Evolutionary conservation across 2,113 vertebrate species (phyloP).

Genomic region (Chaenocephalus aceratus): DNA sequence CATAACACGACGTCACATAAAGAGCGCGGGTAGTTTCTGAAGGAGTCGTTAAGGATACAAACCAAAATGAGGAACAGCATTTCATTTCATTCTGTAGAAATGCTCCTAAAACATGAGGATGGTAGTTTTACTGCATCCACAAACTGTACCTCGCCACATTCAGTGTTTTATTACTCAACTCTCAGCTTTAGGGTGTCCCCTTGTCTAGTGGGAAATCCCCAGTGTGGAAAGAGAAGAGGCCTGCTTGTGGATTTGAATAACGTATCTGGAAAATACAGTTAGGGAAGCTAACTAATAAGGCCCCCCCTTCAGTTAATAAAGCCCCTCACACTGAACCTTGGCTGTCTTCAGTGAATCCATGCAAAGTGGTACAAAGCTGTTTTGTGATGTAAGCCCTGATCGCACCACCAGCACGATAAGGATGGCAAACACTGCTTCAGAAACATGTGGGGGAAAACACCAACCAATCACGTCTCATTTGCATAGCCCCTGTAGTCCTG

Average conservation of each 20-base stretch:
- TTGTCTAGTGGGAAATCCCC: background rate
- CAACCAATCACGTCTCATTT: background rate
- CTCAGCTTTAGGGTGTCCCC: no score
- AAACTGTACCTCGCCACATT: background rate
- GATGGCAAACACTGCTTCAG: background rate
- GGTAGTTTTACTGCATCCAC: background rate
- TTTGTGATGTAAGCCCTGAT: background rate
- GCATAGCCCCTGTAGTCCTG: background rate
- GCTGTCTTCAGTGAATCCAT: no score
- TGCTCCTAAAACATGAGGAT: background rate
- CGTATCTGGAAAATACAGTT: background rate
- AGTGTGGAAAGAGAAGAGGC: background rate
- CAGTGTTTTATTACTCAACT: background rate
- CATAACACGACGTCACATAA: background rate
- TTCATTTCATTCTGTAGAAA: background rate
- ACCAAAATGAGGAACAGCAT: no score
- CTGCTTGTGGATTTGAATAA: conserved; percentile 24
- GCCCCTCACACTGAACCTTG: background rate
- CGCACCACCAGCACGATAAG: background rate
- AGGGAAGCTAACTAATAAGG: background rate
- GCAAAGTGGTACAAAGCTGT: no score
- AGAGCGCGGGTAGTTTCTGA: background rate
- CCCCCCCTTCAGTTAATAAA: background rate
- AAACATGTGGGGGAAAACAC: background rate
- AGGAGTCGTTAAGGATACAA: background rate